Base-by-base conservation (phyloP, 2,113 vertebrate genomes). In the Uria aalge region DNA sequence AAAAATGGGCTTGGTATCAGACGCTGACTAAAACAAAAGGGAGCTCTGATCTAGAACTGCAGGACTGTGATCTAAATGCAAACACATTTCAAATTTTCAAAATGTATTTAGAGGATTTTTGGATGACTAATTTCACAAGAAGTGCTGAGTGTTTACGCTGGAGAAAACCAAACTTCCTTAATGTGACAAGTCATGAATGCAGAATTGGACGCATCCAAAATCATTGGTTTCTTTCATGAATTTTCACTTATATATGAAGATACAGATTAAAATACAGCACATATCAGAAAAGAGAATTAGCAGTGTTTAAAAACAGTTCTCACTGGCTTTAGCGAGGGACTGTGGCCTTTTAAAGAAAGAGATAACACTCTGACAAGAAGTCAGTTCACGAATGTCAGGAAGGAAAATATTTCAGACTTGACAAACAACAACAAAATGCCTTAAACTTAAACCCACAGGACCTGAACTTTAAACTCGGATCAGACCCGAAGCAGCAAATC, bases 371-470 rank as follows among this genome's bases (percentile, higher is more conserved):
- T 40, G 56, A 48, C 12, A 48, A 79, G 40, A 76, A 76, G 56
- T 76, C 72, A 48, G 27, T 71, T 84, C 38, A 23, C 29, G 40
- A 72, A 55, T 12, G 56, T 52, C 77, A 80, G 21, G 56, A 56
- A 67, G 21, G 50, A 79, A 86, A 94, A 73, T 63, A 62, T 57
- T 92, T 90, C 71, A 41, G 45, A 27, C 40, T 81, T 94, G 47
- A 72, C 71, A 82, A 87, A 36, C 30, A 64, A 60, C n/a, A 85
- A 71, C 27, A 80, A 89, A 91, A 91, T 71, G 62, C 79, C 82
- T 88, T 84, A 81, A 82, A 92, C 34, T 57, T 79, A 95, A 96
- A 82, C 74, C 88, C 62, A 63, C 24, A 34, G 71, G 85, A 79
- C 66, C 30, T 92, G 88, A 92, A 82, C 55, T 92, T 88, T 63